These are phyloP conservation scores for Tiphia femorata DNA, from an alignment of 2,888 invertebrate genomes.

Conservation along the genomic window DNA sequence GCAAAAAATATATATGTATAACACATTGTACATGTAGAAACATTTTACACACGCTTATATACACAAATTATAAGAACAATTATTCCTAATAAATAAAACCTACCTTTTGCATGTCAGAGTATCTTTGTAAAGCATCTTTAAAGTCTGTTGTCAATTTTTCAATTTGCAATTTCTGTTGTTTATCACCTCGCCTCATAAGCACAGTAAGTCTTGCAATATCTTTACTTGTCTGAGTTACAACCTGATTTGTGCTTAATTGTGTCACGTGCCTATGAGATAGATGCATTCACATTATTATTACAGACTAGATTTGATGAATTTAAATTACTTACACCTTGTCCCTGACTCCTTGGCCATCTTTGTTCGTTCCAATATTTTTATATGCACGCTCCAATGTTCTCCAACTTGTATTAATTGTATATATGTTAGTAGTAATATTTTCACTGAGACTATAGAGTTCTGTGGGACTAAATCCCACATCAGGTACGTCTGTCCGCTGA, in stretches of 20 bases:
- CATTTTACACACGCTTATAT: neutral
- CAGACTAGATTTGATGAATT: neutral
- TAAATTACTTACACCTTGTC: constrained; percentile 76
- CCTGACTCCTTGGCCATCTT: constrained; percentile 78
- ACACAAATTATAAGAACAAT: neutral
- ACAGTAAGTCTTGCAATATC: constrained; percentile 80
- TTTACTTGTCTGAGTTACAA: constrained; percentile 80
- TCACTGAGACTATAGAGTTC: constrained; percentile 85
- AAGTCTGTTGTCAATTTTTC: constrained; percentile 88
- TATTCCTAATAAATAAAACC: too few relatives aligned
- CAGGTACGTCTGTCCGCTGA: constrained; percentile 73
- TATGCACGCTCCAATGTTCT: constrained; percentile 80
- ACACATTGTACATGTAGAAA: neutral
- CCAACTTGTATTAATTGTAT: constrained; percentile 81
- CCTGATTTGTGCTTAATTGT: constrained; percentile 81
- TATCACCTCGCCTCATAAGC: constrained; percentile 80
- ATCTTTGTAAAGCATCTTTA: constrained; percentile 82
- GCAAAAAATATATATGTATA: neutral
- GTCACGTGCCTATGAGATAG: constrained; percentile 76
- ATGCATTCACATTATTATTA: neutral
- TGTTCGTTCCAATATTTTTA: constrained; percentile 81
- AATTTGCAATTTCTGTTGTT: constrained; percentile 85
- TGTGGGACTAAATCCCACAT: constrained; percentile 80
- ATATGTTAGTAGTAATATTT: constrained; percentile 85
- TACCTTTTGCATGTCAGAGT: constrained; percentile 86